phyloP scores from a whole-genome alignment of 1,140 invertebrate species.

The Listronotus oregonensis region DNA sequence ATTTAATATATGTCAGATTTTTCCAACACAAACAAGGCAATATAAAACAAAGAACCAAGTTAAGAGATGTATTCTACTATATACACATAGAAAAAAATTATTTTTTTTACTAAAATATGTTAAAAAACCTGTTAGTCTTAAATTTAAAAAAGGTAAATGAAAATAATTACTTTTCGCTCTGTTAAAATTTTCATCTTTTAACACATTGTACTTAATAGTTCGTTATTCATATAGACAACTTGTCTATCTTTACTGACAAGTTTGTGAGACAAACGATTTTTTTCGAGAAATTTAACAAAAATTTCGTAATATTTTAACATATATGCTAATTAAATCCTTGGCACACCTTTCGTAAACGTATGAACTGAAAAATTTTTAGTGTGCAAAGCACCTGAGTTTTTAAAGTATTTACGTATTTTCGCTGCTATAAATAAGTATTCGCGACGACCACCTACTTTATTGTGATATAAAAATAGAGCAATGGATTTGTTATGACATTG shows the following conservation, averaged over 20 bases:
- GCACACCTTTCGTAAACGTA: not conserved
- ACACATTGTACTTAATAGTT: no score
- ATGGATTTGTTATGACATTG: constrained; percentile 4
- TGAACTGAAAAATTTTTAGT: constrained; percentile 1
- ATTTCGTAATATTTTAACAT: constrained; percentile 1
- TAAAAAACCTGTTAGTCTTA: no score
- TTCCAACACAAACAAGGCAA: no score
- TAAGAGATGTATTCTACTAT: no score
- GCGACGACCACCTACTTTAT: constrained; percentile 21
- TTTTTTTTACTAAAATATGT: no score
- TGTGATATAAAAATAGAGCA: constrained; percentile 12
- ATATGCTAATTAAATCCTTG: constrained; percentile 3
- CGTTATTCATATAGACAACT: constrained; percentile 1
- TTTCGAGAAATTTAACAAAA: not conserved
- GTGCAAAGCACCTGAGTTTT: constrained; percentile 21
- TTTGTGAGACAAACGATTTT: not conserved
- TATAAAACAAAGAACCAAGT: no score
- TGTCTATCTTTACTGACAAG: constrained; percentile 4
- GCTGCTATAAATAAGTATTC: constrained; percentile 15
- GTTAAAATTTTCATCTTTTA: no score
- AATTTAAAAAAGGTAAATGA: no score
- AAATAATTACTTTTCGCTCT: no score
- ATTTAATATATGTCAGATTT: no score
- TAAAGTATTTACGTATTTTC: constrained; percentile 16
- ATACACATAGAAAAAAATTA: no score